These are phyloP conservation scores for Epinephelus awoara DNA, from an alignment of 2,797 vertebrate species.

Conservation along the genomic window DNA sequence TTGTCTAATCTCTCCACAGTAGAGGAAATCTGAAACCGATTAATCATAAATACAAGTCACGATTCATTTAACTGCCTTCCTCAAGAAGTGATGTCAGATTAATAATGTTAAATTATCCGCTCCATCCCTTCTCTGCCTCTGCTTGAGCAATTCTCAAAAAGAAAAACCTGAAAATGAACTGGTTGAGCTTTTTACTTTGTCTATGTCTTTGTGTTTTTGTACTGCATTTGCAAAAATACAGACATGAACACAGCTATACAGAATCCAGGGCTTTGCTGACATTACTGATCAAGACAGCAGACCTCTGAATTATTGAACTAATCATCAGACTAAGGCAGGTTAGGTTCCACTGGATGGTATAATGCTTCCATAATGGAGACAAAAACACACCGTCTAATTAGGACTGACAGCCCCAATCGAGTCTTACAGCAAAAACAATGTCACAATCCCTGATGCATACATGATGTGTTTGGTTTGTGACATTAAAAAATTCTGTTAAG, in stretches of 20 bases:
- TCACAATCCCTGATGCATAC: not conserved
- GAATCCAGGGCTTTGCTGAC: slow-evolving; percentile 12
- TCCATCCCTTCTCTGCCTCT: not conserved
- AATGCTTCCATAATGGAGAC: slow-evolving; percentile 42
- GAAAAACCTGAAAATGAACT: not conserved
- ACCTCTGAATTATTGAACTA: slow-evolving; percentile 78
- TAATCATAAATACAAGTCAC: not conserved
- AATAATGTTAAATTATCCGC: not conserved
- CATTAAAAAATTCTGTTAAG: not conserved
- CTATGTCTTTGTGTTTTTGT: not conserved
- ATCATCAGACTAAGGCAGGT: slow-evolving; percentile 65
- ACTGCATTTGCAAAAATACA: not conserved
- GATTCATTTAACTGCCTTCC: not conserved
- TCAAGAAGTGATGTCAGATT: not conserved
- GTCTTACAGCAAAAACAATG: not conserved
- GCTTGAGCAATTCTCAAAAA: not conserved
- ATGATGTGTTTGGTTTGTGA: too few relatives aligned
- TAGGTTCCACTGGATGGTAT: slow-evolving; percentile 51
- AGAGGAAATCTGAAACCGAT: slow-evolving; percentile 16
- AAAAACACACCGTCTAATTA: slow-evolving; percentile 20
- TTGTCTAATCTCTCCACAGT: not conserved
- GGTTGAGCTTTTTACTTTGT: not conserved
- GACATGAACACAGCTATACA: not conserved
- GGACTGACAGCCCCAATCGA: not conserved
- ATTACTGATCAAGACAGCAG: slow-evolving; percentile 42